Percentiles rank a stretch among this genome's conserved stretches.
These are phyloP conservation scores for Cotesia chilonis DNA, from an alignment of 1,140 invertebrate species.

Conservation along the genomic window DNA sequence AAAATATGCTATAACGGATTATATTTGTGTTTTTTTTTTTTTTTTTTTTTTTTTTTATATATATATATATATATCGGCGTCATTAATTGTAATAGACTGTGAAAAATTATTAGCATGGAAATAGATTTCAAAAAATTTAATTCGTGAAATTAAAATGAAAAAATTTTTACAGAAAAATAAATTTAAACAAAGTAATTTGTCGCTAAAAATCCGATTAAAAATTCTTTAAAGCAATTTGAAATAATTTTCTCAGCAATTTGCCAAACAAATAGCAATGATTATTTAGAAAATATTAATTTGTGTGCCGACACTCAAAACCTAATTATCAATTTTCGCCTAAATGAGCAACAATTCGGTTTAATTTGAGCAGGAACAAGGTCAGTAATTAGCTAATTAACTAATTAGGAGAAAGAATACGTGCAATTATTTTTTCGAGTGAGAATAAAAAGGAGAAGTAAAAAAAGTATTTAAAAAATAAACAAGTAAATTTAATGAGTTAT, in stretches of 20 bases:
- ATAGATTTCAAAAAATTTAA: not conserved
- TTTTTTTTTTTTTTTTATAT: not conserved
- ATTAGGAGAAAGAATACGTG: not conserved
- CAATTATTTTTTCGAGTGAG: not conserved
- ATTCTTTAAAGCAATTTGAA: too few species aligned
- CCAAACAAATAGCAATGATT: too few species aligned
- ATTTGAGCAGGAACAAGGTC: too few species aligned
- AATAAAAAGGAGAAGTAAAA: not conserved
- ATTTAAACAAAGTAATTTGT: too few species aligned
- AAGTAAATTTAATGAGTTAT: constrained; percentile 1
- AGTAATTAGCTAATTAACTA: too few species aligned
- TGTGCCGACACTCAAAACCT: too few species aligned
- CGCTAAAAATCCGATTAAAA: too few species aligned
- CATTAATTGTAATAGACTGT: not conserved
- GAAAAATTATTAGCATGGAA: not conserved
- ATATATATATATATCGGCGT: too few species aligned
- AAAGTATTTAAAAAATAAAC: not conserved
- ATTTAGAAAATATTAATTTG: too few species aligned
- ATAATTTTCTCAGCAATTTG: too few species aligned
- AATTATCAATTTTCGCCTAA: too few species aligned
- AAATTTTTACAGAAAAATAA: not conserved
- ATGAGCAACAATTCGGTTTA: too few species aligned
- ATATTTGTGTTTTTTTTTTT: not conserved
- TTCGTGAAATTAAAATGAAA: not conserved
- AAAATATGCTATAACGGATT: constrained; percentile 23